phyloP scores from a whole-genome alignment of 30 jellyfish, hydroid and myxozoan species.

The Cassiopea andromeda region DNA sequence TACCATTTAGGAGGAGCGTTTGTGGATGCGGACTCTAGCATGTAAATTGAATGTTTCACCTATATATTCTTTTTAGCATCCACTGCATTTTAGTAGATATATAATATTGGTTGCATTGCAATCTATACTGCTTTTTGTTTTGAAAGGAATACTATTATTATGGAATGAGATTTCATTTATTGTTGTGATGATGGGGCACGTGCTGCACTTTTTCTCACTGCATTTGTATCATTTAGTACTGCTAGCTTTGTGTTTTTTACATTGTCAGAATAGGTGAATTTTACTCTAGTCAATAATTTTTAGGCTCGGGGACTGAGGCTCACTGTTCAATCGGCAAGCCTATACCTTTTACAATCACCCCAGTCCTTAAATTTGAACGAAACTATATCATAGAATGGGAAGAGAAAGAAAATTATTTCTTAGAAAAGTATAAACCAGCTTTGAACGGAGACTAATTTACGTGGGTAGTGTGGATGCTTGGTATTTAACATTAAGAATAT shows the following conservation, averaged over 20 bases:
- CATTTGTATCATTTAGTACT: neutral
- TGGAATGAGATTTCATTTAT: neutral
- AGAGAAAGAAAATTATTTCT: too few species aligned
- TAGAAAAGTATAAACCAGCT: too few species aligned
- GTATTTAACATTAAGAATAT: too few species aligned
- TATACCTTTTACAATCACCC: too few species aligned
- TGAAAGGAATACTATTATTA: neutral
- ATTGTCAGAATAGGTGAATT: neutral
- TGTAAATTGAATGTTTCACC: neutral
- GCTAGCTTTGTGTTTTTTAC: neutral
- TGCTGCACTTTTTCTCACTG: neutral
- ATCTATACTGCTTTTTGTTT: neutral
- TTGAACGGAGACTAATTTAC: too few species aligned
- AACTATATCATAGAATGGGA: too few species aligned
- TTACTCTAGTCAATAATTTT: neutral
- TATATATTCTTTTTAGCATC: neutral
- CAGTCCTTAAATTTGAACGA: too few species aligned
- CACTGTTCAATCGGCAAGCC: too few species aligned
- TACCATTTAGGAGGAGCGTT: neutral
- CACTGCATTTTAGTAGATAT: neutral
- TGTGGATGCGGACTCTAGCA: neutral
- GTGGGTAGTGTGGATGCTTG: too few species aligned
- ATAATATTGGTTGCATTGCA: neutral
- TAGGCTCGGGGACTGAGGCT: too few species aligned
- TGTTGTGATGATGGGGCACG: neutral